Base-by-base conservation (phyloP, 2,797 vertebrate species). In the Oryzias dopingdopingensis region DNA sequence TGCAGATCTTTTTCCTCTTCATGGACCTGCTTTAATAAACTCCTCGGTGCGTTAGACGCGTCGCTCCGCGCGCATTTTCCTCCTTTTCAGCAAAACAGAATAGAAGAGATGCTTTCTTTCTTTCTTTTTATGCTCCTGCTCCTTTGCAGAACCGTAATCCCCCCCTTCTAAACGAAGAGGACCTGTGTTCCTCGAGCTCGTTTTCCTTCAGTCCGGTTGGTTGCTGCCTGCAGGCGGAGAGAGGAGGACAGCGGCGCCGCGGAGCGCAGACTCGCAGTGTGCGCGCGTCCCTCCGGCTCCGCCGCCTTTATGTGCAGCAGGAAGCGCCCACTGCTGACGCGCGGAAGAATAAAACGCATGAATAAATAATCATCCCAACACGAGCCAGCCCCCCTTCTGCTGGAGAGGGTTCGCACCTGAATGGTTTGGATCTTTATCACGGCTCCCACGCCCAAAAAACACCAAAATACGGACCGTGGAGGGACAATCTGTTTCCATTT, bases 241-340 rank as follows among this genome's bases (percentile, higher is more conserved):
- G 18, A 23, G 7, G 20, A 77, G 82, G 70, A 79, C 74, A 69
- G 80, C 42, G 72, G 71, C 60, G 80, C 67, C 76, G 82, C 71
- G 74, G 84, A 84, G 79, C 77, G 64, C 69, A 81, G 72, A 62
- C 79, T 79, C 77, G 65, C 83, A 62, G 53, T 80, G 79, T 79
- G 88, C 82, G 83, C 88, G 86, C 32, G 32, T 37, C 89, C 88
- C 81, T 82, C 77, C 70, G 75, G 81, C 76, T 87, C 69, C 68
- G 76, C 76, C 70, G 72, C 67, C 79, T 84, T 80, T 88, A 85
- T 89, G 87, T 83, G 80, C 80, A 81, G 85, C 74, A 78, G 85
- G 74, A 86, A 74, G 82, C 88, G 83, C 86, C 86, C 77, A 85
- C 88, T 88, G 85, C 85, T 87, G 85, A 88, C 85, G 85, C 77